Conservation (phyloP, 2,797 vertebrate genomes). For the Martes flavigula region DNA sequence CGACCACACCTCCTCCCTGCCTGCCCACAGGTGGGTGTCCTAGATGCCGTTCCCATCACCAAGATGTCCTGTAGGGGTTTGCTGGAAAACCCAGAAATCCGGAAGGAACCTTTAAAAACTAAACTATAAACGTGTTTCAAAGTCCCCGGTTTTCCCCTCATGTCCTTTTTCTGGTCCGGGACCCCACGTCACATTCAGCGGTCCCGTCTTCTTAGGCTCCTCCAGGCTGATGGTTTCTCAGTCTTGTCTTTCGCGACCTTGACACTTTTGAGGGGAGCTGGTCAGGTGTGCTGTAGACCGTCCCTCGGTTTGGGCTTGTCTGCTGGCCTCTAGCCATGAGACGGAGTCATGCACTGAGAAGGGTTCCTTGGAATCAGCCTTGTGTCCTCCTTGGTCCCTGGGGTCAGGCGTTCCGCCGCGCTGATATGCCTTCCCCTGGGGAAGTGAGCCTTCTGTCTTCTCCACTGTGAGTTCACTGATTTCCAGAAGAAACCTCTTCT, state of each 20-base stretch:
- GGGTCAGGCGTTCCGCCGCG: fast-evolving
- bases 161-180: neutral
- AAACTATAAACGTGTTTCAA: neutral
- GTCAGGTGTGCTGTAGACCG: fast-evolving
- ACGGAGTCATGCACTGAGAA: neutral
- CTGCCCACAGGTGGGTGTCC: neutral
- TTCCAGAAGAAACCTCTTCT: neutral
- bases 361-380: neutral
- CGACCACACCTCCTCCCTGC: neutral
- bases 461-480: neutral
- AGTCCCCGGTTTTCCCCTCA: neutral
- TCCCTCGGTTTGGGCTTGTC: neutral
- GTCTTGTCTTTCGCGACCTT: neutral
- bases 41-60: neutral
- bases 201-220: fast-evolving
- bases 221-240: neutral
- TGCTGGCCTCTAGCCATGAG: neutral
- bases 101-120: neutral
- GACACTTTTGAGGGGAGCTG: neutral
- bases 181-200: neutral
- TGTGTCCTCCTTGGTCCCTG: fast-evolving
- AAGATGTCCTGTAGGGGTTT: neutral
- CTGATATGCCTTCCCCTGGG: neutral
- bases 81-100: neutral
- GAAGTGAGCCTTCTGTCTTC: neutral